Evolutionary conservation across 2,113 vertebrate species (phyloP).

Genomic region (Zingel zingel): DNA sequence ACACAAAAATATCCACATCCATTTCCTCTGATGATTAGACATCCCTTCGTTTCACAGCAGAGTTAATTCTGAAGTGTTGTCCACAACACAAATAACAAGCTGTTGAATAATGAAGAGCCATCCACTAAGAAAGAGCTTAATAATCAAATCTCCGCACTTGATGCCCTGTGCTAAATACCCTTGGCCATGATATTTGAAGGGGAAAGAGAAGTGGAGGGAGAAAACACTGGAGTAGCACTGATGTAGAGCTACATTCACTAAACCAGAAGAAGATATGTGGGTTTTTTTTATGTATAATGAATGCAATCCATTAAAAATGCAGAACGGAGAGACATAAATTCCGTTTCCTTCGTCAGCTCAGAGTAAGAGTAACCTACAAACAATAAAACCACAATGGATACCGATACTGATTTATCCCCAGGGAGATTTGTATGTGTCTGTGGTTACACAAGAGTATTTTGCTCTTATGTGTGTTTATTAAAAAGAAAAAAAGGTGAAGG

Average conservation of each 20-base stretch:
- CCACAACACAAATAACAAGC: background rate
- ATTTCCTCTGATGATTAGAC: constrained; percentile 6
- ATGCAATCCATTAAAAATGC: constrained; percentile 70
- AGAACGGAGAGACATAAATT: constrained; percentile 33
- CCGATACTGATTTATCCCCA: constrained; percentile 18
- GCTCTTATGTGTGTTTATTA: background rate
- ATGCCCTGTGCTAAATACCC: background rate
- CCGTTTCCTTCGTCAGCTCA: constrained; percentile 33
- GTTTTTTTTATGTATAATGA: constrained; percentile 50
- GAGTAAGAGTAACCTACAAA: constrained; percentile 60
- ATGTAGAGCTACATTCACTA: constrained; percentile 27
- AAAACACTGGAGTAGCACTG: constrained; percentile 20
- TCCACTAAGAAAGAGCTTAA: constrained; percentile 19
- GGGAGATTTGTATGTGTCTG: constrained; percentile 3
- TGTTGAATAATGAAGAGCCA: constrained; percentile 17
- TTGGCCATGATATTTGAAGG: background rate
- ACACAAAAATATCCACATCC: background rate
- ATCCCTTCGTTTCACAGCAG: constrained; percentile 11
- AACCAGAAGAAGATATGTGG: background rate
- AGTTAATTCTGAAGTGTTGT: constrained; percentile 6
- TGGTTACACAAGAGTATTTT: background rate
- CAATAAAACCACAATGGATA: constrained; percentile 37
- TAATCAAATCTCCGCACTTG: constrained; percentile 35
- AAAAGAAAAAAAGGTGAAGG: background rate
- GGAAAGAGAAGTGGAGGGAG: constrained; percentile 12